Evolutionary conservation across 1,140 invertebrate species (phyloP).

Genomic region (Hypsibius dujardini): DNA sequence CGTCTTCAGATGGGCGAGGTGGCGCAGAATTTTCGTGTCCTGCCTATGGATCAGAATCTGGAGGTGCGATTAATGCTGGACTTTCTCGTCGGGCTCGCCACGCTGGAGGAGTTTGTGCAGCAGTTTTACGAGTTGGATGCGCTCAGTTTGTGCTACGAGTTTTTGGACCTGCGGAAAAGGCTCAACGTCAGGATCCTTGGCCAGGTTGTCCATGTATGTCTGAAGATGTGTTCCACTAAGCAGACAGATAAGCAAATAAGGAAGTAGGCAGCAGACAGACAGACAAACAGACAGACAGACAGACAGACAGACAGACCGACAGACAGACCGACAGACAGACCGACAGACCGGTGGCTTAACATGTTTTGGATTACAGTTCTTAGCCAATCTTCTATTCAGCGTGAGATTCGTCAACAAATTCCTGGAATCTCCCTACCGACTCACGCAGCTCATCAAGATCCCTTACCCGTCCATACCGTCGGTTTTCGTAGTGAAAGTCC

Average conservation of each 20-base stretch:
- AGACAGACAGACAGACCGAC: too few relatives aligned
- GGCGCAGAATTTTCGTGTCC: neutral
- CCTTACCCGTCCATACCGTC: conserved; percentile 7
- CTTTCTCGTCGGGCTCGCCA: conserved; percentile 8
- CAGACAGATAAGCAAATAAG: neutral
- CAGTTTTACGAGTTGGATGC: neutral
- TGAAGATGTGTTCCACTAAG: neutral
- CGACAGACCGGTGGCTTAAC: neutral
- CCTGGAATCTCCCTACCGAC: neutral
- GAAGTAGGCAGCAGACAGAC: too few relatives aligned
- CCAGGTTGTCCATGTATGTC: conserved; percentile 1
- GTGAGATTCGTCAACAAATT: neutral
- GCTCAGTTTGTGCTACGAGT: neutral
- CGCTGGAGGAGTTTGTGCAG: neutral
- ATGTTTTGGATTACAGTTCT: neutral
- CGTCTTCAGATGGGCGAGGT: conserved; percentile 4
- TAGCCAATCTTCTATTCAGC: conserved; percentile 1
- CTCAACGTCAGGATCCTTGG: neutral
- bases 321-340: too few relatives aligned
- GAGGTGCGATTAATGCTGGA: neutral
- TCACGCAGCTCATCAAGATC: conserved; percentile 4
- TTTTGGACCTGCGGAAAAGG: neutral
- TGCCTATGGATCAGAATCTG: conserved; percentile 9
- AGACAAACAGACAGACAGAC: too few relatives aligned
- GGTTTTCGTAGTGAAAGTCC: conserved; percentile 1